phyloP scores from a whole-genome alignment of 2,797 vertebrate genomes.

The Delichon dasypus region DNA sequence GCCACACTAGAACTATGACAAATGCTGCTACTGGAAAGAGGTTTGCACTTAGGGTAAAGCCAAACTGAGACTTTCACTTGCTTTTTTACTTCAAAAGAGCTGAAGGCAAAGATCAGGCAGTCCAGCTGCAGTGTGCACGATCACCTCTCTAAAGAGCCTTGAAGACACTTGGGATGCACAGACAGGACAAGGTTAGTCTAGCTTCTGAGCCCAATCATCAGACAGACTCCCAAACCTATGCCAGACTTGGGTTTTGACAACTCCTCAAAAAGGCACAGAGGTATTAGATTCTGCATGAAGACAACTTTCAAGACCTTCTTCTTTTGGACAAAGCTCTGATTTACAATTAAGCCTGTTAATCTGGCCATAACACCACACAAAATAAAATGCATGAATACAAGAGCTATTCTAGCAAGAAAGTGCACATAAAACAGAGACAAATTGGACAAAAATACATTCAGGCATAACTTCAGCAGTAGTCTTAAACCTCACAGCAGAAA shows the following conservation, averaged over 20 bases:
- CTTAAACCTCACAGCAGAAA: neutral
- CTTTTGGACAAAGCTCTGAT: neutral
- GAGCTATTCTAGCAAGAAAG: neutral
- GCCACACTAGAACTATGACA: neutral
- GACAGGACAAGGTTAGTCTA: neutral
- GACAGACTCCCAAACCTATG: neutral
- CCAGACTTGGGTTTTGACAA: neutral
- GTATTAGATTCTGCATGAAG: neutral
- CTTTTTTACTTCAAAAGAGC: neutral
- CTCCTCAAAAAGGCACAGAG: neutral
- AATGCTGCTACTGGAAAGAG: neutral
- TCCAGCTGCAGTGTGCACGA: neutral
- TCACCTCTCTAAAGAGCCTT: neutral
- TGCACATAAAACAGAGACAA: neutral
- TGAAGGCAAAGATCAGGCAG: neutral
- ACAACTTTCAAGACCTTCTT: neutral
- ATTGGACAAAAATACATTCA: neutral
- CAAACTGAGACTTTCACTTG: neutral
- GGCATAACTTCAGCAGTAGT: neutral
- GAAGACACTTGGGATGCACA: neutral
- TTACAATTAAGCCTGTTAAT: neutral
- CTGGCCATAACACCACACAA: neutral
- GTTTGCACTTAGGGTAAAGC: neutral
- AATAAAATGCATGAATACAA: neutral
- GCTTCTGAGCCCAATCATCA: rapidly evolving